Evolutionary conservation across 1,140 invertebrate genomes (phyloP).

Genomic region (Pygmarrhopalites habei): DNA sequence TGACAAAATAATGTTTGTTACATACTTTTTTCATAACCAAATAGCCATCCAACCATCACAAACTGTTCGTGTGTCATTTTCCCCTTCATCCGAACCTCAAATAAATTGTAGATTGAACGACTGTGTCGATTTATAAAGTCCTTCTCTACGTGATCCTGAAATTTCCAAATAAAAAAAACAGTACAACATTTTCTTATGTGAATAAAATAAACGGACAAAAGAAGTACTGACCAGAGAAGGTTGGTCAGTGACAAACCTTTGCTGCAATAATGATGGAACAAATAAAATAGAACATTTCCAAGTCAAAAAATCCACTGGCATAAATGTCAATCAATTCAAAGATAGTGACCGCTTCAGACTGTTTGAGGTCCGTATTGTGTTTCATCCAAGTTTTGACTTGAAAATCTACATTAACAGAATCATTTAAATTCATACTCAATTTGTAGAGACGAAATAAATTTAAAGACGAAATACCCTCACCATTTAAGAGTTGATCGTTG

Average conservation of each 20-base stretch:
- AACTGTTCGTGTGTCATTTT: conserved; percentile 10
- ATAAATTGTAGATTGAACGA: conserved; percentile 2
- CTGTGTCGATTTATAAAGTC: conserved; percentile 4
- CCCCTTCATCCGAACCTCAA: neutral
- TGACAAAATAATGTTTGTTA: too few relatives aligned
- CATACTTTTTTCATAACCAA: neutral
- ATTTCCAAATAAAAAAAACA: neutral
- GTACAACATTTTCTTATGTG: neutral
- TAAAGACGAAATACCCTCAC: too few relatives aligned
- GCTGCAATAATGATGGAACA: neutral
- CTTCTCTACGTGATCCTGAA: neutral
- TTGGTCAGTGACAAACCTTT: neutral
- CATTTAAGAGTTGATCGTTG: conserved; percentile 5
- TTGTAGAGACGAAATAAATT: too few relatives aligned
- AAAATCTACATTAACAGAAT: neutral
- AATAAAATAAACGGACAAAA: too few relatives aligned
- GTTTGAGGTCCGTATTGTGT: neutral
- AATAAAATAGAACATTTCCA: conserved; percentile 7
- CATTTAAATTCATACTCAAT: too few relatives aligned
- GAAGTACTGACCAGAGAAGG: too few relatives aligned
- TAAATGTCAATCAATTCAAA: conserved; percentile 1
- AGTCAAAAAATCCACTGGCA: neutral
- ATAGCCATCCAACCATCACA: conserved; percentile 1
- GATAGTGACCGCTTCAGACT: neutral
- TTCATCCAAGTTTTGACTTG: neutral